Percentiles rank a stretch among this genome's conserved stretches.
phyloP scores from a whole-genome alignment of 2,888 invertebrate species.

The Pinctada fucata region DNA sequence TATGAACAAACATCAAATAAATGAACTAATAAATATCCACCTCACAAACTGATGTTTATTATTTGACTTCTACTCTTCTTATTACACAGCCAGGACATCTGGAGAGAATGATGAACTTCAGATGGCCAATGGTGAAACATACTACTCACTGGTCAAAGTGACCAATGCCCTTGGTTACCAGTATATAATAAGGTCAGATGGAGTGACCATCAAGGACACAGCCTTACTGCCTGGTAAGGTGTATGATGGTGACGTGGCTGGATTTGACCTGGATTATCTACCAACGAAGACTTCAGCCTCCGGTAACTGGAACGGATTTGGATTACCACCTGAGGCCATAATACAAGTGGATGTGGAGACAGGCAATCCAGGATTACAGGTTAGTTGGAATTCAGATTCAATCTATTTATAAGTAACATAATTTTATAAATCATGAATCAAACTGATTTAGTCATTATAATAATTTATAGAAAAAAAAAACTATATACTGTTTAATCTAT shows the following conservation, averaged over 20 bases:
- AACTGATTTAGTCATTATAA: not conserved
- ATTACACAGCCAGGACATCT: conserved; percentile 51
- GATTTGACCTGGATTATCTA: conserved; percentile 54
- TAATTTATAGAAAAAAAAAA: too few species aligned
- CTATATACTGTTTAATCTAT: too few species aligned
- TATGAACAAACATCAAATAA: too few species aligned
- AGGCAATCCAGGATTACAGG: conserved; percentile 33
- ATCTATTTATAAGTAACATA: not conserved
- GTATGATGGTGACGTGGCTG: conserved; percentile 56
- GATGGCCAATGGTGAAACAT: conserved; percentile 56
- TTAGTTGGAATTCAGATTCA: not conserved
- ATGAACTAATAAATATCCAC: too few species aligned
- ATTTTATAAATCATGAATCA: not conserved
- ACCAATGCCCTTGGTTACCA: conserved; percentile 57
- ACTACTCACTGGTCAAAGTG: conserved; percentile 58
- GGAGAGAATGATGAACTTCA: conserved; percentile 59
- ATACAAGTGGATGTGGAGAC: conserved; percentile 41
- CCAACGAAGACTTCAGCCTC: conserved; percentile 51
- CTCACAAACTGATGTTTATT: too few species aligned
- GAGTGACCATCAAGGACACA: conserved; percentile 59
- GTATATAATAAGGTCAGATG: conserved; percentile 59
- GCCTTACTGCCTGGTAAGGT: conserved; percentile 64
- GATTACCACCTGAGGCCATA: conserved; percentile 44
- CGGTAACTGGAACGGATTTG: conserved; percentile 69
- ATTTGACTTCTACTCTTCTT: too few species aligned